phyloP scores from a whole-genome alignment of 2,797 vertebrate species.

The Onychomys arenicola region DNA sequence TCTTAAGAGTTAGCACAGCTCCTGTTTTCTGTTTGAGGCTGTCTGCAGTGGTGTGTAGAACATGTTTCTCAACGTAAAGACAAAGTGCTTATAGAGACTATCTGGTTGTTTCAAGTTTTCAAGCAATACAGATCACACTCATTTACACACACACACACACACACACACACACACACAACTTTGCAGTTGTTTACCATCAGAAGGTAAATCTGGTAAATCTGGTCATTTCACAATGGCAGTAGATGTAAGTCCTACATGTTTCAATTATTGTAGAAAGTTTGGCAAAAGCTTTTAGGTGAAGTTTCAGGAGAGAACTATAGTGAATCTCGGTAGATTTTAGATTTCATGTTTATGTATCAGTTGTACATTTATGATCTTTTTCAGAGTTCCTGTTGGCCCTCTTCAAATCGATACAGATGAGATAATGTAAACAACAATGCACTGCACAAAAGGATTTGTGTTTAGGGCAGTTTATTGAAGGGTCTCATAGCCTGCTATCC shows the following conservation, averaged over 20 bases:
- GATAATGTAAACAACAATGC: constrained; percentile 13
- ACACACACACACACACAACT: not conserved
- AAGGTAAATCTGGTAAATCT: not conserved
- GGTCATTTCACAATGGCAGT: not conserved
- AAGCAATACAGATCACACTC: not conserved
- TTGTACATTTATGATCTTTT: constrained; percentile 5
- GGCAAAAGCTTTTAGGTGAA: constrained; percentile 48
- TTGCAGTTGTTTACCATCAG: constrained; percentile 11
- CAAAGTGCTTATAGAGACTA: not conserved
- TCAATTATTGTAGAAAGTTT: constrained; percentile 35
- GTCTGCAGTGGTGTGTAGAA: not conserved
- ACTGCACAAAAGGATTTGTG: constrained; percentile 4
- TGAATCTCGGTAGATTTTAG: constrained; percentile 19
- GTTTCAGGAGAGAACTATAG: constrained; percentile 16
- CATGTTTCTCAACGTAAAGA: constrained; percentile 28
- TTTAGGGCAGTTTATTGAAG: constrained; percentile 53
- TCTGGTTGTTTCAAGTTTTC: constrained; percentile 32
- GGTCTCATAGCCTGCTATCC: not conserved
- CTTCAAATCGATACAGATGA: not conserved
- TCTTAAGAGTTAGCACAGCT: not conserved
- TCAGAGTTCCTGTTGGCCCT: constrained; percentile 22
- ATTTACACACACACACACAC: not conserved
- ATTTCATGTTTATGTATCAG: constrained; percentile 18
- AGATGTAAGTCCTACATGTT: not conserved
- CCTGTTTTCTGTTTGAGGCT: not conserved